A percentile compares a stretch with the other conserved stretches of the same genome.
These are phyloP conservation scores for Otus sunia DNA, from an alignment of 2,113 vertebrate species.

Conservation along the genomic window DNA sequence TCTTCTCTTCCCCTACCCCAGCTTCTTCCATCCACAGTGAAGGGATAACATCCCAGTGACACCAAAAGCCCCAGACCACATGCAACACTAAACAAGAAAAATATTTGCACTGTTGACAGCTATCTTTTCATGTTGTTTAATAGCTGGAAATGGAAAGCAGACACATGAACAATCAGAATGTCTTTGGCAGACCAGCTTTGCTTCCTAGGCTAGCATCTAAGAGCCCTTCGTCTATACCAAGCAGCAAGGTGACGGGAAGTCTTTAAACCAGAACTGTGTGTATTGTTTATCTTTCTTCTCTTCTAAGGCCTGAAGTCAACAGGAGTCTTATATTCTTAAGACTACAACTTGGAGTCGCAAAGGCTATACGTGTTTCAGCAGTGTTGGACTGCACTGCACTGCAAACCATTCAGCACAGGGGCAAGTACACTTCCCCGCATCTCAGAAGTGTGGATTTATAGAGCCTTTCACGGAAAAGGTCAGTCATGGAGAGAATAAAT, in stretches of 20 bases:
- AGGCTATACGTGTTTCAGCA: neutral
- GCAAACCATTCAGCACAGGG: neutral
- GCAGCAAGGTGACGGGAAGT: neutral
- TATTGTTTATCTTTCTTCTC: neutral
- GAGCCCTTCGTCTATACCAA: neutral
- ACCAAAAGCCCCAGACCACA: neutral
- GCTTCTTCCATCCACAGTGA: neutral
- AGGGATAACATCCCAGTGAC: neutral
- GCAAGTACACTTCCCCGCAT: neutral
- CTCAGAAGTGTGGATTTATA: neutral
- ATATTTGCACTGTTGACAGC: neutral
- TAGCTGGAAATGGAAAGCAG: neutral
- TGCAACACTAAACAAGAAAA: neutral
- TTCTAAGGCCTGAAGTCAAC: neutral
- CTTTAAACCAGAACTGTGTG: neutral
- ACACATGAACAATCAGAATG: neutral
- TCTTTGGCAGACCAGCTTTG: neutral
- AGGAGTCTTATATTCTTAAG: neutral
- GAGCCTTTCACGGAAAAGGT: slow-evolving; percentile 36
- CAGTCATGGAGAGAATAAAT: slow-evolving; percentile 30
- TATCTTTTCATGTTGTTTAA: neutral
- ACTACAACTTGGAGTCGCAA: neutral
- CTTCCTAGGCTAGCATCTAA: neutral
- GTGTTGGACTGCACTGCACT: neutral
- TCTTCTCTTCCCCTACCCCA: neutral